These are phyloP conservation scores for Chrysolina oricalcia DNA, from an alignment of 2,888 invertebrate species.

Conservation along the genomic window DNA sequence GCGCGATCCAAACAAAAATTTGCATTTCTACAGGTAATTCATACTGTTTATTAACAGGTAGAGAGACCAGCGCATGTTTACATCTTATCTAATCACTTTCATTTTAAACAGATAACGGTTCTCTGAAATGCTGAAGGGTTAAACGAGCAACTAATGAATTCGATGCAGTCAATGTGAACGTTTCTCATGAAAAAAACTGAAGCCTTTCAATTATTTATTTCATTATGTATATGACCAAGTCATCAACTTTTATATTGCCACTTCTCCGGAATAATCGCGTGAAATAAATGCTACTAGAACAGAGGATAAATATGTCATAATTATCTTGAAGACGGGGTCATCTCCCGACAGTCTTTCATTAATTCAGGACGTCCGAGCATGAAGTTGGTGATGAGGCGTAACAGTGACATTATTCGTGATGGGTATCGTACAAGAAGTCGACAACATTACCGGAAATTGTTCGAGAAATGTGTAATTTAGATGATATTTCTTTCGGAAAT, in stretches of 20 bases:
- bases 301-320: conserved; percentile 4
- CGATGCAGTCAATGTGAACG: neutral
- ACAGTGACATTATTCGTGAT: neutral
- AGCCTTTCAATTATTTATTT: neutral
- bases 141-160: neutral
- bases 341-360: conserved; percentile 10
- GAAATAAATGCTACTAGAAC: neutral
- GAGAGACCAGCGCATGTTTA: neutral
- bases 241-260: conserved; percentile 6
- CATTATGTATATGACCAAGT: neutral
- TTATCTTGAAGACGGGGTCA: conserved; percentile 27
- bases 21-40: conserved; percentile 11
- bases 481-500: too few species aligned
- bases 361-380: neutral
- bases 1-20: conserved; percentile 13
- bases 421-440: too few species aligned
- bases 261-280: neutral
- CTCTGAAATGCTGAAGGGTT: neutral
- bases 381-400: neutral
- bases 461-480: too few species aligned
- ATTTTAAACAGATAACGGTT: conserved; percentile 13
- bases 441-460: too few species aligned
- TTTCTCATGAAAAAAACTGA: neutral
- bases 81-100: conserved; percentile 16
- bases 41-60: conserved; percentile 16